These are phyloP conservation scores for Lordiphosa fenestrarum DNA, from an alignment of 2,888 invertebrate genomes.

Conservation along the genomic window DNA sequence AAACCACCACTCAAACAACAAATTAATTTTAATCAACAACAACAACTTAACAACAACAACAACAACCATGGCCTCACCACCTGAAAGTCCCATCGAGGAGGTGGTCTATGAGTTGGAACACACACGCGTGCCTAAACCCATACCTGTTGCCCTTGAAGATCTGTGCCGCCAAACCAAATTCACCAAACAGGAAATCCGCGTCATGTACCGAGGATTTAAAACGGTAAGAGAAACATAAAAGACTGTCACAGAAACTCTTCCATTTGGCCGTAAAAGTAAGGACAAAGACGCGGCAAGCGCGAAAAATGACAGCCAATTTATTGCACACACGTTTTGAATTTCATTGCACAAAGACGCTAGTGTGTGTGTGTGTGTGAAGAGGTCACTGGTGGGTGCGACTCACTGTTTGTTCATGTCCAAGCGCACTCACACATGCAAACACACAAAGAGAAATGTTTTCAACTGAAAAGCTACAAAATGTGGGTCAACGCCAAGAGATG, in stretches of 20 bases:
- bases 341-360: slow-evolving; percentile 49
- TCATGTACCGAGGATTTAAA: slow-evolving; percentile 98
- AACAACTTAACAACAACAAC: slow-evolving; percentile 13
- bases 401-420: slow-evolving; percentile 6
- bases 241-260: background rate
- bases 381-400: background rate
- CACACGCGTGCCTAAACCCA: slow-evolving; percentile 87
- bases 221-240: slow-evolving; percentile 68
- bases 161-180: slow-evolving; percentile 96
- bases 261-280: slow-evolving; percentile 5
- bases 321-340: slow-evolving; percentile 55
- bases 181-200: slow-evolving; percentile 95
- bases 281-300: slow-evolving; percentile 6
- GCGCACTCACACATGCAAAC: slow-evolving; percentile 3
- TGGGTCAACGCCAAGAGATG: slow-evolving; percentile 30
- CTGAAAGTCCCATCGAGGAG: slow-evolving; percentile 92
- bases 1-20: background rate
- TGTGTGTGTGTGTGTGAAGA: slow-evolving; percentile 10
- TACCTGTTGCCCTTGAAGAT: slow-evolving; percentile 93
- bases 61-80: slow-evolving; percentile 87
- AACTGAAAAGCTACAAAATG: slow-evolving; percentile 17
- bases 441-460: background rate
- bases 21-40: background rate
- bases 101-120: slow-evolving; percentile 92
- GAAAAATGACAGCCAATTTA: slow-evolving; percentile 47